phyloP scores from a whole-genome alignment of 2,888 invertebrate genomes.

The Hedychridium roseum region DNA sequence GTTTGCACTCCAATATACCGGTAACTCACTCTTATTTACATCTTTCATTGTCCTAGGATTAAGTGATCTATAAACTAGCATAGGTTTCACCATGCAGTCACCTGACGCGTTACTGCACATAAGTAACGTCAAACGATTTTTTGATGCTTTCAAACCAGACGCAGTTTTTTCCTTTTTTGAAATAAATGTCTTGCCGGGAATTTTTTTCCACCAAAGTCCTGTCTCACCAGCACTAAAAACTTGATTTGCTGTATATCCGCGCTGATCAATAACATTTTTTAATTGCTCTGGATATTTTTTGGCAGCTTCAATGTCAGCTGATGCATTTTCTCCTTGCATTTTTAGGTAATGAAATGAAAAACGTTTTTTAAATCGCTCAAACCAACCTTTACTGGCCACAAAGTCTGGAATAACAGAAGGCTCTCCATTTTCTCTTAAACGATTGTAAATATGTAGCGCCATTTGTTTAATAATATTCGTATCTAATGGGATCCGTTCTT shows the following conservation, averaged over 20 bases:
- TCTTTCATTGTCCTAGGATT: slow-evolving; percentile 34
- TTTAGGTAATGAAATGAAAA: slow-evolving; percentile 13
- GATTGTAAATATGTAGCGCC: neutral
- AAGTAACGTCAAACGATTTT: slow-evolving; percentile 30
- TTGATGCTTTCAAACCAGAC: slow-evolving; percentile 32
- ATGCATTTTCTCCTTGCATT: slow-evolving; percentile 19
- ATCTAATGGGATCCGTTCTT: neutral
- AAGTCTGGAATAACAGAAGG: neutral
- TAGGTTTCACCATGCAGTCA: slow-evolving; percentile 29
- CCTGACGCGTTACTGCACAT: slow-evolving; percentile 30
- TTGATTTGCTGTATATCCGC: slow-evolving; percentile 17
- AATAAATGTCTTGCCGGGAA: slow-evolving; percentile 33
- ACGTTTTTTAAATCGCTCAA: slow-evolving; percentile 28
- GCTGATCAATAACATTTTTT: slow-evolving; percentile 10
- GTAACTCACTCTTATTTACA: slow-evolving; percentile 19
- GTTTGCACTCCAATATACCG: slow-evolving; percentile 27
- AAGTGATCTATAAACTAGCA: slow-evolving; percentile 36
- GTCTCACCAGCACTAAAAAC: slow-evolving; percentile 31
- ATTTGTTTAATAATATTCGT: neutral
- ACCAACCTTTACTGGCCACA: slow-evolving; percentile 26
- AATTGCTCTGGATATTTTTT: slow-evolving; percentile 14
- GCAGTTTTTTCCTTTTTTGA: slow-evolving; percentile 27
- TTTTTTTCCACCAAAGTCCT: slow-evolving; percentile 35
- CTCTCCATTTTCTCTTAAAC: neutral
- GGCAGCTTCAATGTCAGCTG: slow-evolving; percentile 24